These are phyloP conservation scores for Mormyrops boulengeri DNA, from an alignment of 2,797 vertebrate genomes.

Conservation along the genomic window DNA sequence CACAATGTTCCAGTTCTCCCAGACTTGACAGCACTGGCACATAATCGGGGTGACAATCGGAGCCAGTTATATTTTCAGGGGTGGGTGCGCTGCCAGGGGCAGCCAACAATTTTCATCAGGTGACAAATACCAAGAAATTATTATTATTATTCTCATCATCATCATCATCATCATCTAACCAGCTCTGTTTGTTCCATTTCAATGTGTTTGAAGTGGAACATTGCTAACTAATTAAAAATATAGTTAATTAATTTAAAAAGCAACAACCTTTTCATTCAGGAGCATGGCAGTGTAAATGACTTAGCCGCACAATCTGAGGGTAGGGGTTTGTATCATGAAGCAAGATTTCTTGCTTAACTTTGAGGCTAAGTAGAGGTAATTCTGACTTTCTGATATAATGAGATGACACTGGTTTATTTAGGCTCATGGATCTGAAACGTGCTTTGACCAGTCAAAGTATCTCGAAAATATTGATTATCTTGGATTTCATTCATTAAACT, in stretches of 20 bases:
- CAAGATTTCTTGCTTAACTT: not conserved
- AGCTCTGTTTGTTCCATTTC: not conserved
- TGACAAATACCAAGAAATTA: not conserved
- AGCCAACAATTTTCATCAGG: not conserved
- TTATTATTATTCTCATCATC: not conserved
- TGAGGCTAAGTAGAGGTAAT: not conserved
- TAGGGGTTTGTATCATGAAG: not conserved
- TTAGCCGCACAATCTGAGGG: not conserved
- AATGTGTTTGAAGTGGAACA: not conserved
- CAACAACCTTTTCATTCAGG: not conserved
- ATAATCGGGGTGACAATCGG: not conserved
- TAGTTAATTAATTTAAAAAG: not conserved
- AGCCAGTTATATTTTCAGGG: not conserved
- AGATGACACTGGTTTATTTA: not conserved
- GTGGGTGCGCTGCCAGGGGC: not conserved
- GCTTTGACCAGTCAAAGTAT: not conserved
- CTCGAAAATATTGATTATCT: not conserved
- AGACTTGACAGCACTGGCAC: not conserved
- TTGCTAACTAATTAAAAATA: not conserved
- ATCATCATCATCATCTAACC: not conserved
- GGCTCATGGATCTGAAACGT: not conserved
- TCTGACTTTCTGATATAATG: not conserved
- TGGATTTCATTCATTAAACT: not conserved
- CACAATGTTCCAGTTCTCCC: not conserved
- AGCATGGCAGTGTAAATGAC: not conserved